Evolutionary conservation across 2,797 vertebrate genomes (phyloP).

Genomic region (Momotus momota): DNA sequence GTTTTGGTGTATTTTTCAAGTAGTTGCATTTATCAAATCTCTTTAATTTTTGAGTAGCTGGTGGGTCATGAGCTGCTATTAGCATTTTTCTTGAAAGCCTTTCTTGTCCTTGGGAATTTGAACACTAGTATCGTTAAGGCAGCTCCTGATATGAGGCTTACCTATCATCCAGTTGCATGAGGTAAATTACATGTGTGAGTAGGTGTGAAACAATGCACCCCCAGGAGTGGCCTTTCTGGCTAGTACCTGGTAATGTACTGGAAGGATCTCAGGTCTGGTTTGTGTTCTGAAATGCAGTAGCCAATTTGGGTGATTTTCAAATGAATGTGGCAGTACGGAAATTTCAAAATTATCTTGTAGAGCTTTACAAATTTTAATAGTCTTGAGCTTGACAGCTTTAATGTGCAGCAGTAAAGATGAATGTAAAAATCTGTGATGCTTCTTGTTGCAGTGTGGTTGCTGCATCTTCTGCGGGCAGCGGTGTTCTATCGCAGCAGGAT

Average conservation of each 20-base stretch:
- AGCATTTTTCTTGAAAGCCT: not conserved
- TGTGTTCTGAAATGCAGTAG: not conserved
- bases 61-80: not conserved
- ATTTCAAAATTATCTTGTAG: not conserved
- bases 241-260: too few relatives aligned
- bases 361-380: not conserved
- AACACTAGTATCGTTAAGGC: not conserved
- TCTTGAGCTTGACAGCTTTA: not conserved
- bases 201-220: not conserved
- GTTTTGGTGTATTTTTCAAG: not conserved
- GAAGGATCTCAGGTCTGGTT: not conserved
- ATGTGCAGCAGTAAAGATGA: not conserved
- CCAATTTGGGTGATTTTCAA: not conserved
- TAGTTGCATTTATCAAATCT: not conserved
- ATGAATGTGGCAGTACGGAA: not conserved
- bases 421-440: not conserved
- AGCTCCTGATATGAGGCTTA: not conserved
- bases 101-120: not conserved
- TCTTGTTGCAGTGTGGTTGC: not conserved
- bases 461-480: not conserved
- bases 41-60: not conserved
- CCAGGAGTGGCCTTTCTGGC: not conserved
- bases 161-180: not conserved
- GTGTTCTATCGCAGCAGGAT: not conserved
- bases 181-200: not conserved